Conservation (phyloP, 2,888 invertebrate genomes). For the Fissipunctia ypsillon region DNA sequence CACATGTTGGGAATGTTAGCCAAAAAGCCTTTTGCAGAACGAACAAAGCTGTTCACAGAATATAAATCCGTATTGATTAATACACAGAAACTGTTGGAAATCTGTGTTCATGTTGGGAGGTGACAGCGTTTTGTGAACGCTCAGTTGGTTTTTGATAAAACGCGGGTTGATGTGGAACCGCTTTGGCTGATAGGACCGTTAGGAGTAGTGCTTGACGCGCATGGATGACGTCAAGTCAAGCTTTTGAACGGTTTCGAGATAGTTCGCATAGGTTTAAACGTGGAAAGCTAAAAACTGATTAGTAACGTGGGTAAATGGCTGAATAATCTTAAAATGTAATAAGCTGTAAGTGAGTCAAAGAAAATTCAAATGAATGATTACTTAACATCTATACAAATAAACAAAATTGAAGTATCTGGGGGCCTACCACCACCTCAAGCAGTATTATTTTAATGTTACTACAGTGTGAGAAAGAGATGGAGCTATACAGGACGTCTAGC, state of each 20-base stretch:
- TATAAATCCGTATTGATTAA: conserved; percentile 56
- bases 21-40: conserved; percentile 34
- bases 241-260: conserved; percentile 3
- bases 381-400: too few species aligned
- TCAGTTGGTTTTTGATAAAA: not conserved
- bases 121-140: conserved; percentile 1
- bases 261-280: not conserved
- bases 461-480: too few species aligned
- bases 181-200: conserved; percentile 1
- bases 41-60: conserved; percentile 30
- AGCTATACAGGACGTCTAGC: too few species aligned
- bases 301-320: not conserved
- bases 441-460: too few species aligned
- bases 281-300: not conserved
- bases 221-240: not conserved
- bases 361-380: not conserved
- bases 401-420: too few species aligned
- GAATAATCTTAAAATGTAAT: not conserved
- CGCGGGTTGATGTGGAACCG: not conserved
- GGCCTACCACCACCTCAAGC: too few species aligned
- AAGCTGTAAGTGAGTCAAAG: not conserved
- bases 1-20: conserved; percentile 34
- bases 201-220: not conserved
- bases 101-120: not conserved
- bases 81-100: conserved; percentile 27